Base-by-base conservation (phyloP, 2,113 vertebrate species). In the Procavia capensis region DNA sequence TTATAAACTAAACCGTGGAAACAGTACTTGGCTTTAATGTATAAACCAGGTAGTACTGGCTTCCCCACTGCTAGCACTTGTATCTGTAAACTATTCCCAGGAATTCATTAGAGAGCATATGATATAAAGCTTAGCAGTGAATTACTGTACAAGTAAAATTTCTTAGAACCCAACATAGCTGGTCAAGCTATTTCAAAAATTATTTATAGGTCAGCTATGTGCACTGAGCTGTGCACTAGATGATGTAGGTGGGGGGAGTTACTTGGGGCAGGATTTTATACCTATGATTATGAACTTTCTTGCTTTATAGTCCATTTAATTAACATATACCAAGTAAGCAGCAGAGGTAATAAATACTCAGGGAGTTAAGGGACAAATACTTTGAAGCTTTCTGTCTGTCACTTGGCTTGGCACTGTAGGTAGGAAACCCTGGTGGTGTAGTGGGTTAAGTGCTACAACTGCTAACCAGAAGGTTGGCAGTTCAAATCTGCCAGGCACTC, bases 1-100 rank as follows among this genome's bases (percentile, higher is more conserved):
- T 86, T 61, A 75, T 96, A 61, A 47, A 91, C 93, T 92, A 76
- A 97, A 80, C 78, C 79, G 91, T 85, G 54, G 90, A 96, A 57
- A 72, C n/a, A 0, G 1, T 80, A n/a, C 5, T 85, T 90, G 80
- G 13, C 11, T 96, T 97, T 97, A 91, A 86, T 78, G 29, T 87
- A 75, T 27, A 94, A 89, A 87, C 36, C 34, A 90, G 47, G 59
- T 54, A 43, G 45, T 1, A 17, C 5, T 81, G 43, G 66, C 90
- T 97, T 45, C 50, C 74, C 79, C 50, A 63, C 34, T 78, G 57
- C 54, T 89, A 74, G 66, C 0, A 34, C 94, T 95, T 97, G 20
- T 85, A 59, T 94, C 59, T 68, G 6, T 85, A 11, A 47, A 63
- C 31, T 88, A 94, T 91, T 97, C 64, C 25, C 85, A 4, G n/a